Conservation (phyloP, 1,140 invertebrate species). For the Microplitis mediator region DNA sequence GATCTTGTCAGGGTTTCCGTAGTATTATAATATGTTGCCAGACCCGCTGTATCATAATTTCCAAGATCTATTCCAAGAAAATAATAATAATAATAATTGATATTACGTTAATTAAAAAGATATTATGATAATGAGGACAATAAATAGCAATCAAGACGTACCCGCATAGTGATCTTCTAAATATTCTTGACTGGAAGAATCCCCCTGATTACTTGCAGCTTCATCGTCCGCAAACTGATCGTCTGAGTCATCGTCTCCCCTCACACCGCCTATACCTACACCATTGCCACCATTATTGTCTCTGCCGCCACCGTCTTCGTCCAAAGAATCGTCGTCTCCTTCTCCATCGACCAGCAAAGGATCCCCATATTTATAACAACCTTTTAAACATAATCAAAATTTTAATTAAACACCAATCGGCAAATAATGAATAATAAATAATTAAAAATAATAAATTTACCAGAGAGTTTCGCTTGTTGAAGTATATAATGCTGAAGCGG, state of each 20-base stretch:
- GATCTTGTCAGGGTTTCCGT: constrained; percentile 57
- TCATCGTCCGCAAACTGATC: constrained; percentile 74
- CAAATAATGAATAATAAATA: neutral
- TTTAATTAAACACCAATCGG: neutral
- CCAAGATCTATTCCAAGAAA: constrained; percentile 46
- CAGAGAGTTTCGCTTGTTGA: constrained; percentile 80
- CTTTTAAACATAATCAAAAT: constrained; percentile 39
- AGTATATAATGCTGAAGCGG: constrained; percentile 88
- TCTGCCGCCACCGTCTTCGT: constrained; percentile 60
- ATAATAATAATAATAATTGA: neutral
- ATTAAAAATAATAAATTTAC: constrained; percentile 45
- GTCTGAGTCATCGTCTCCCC: constrained; percentile 64
- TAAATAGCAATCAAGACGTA: constrained; percentile 21
- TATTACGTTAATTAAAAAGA: constrained; percentile 14
- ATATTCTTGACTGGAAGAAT: constrained; percentile 67
- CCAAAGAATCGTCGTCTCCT: constrained; percentile 71
- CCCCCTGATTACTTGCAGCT: constrained; percentile 67
- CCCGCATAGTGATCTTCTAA: constrained; percentile 63
- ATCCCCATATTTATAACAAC: constrained; percentile 71
- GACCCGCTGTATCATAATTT: constrained; percentile 57
- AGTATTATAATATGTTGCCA: constrained; percentile 60
- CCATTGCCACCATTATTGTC: constrained; percentile 34
- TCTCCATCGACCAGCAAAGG: constrained; percentile 69
- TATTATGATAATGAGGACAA: neutral
- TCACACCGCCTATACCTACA: constrained; percentile 41